phyloP scores from a whole-genome alignment of 2,888 invertebrate species.

The Melieria picta region DNA sequence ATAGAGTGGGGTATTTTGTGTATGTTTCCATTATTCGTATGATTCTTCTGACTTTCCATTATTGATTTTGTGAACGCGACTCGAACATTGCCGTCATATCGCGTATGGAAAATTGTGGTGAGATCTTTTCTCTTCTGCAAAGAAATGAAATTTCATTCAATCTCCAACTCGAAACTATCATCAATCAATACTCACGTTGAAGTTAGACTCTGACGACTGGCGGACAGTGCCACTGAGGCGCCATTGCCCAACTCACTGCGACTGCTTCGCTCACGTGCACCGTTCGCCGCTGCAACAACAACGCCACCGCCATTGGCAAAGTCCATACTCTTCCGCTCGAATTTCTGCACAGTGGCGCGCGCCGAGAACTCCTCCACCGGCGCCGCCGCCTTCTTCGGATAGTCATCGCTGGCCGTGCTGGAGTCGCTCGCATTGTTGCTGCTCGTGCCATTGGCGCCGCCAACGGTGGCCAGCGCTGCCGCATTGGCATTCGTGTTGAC shows the following conservation, averaged over 20 bases:
- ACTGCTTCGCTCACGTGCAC: constrained; percentile 49
- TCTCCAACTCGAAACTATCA: neutral
- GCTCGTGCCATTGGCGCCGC: neutral
- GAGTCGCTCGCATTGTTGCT: constrained; percentile 1
- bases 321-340: constrained; percentile 57
- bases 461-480: constrained; percentile 12
- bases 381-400: constrained; percentile 30
- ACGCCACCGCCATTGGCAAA: constrained; percentile 40
- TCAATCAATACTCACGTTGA: constrained; percentile 53
- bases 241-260: constrained; percentile 26
- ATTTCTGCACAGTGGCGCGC: constrained; percentile 55
- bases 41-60: constrained; percentile 43
- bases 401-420: constrained; percentile 43
- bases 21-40: too few relatives aligned
- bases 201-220: constrained; percentile 52
- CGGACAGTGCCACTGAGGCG: constrained; percentile 28
- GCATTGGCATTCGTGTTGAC: constrained; percentile 36
- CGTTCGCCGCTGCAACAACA: constrained; percentile 29
- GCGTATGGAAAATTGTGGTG: constrained; percentile 79
- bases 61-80: constrained; percentile 72
- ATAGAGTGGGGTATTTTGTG: too few relatives aligned
- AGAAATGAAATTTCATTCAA: constrained; percentile 31
- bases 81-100: constrained; percentile 87
- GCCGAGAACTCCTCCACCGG: constrained; percentile 50
- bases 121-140: constrained; percentile 75